Evolutionary conservation across 2,113 vertebrate genomes (phyloP).

Genomic region (Gyps fulvus): DNA sequence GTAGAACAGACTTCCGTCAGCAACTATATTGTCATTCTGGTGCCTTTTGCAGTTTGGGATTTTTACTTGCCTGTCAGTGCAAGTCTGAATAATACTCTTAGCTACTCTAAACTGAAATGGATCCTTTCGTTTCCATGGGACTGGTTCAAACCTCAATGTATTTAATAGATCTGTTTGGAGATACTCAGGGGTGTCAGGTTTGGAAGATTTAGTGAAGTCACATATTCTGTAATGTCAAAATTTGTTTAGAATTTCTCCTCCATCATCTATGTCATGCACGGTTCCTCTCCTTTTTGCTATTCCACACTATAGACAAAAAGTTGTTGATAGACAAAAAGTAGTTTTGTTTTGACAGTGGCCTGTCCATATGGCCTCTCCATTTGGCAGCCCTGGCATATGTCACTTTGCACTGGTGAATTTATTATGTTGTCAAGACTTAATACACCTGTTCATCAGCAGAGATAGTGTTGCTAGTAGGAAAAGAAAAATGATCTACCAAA

Average conservation of each 20-base stretch:
- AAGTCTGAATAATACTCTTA: background rate
- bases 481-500: background rate
- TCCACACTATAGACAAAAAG: background rate
- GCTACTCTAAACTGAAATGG: background rate
- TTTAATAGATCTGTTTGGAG: background rate
- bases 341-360: background rate
- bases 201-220: background rate
- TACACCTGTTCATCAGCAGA: background rate
- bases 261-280: fast-evolving
- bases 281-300: background rate
- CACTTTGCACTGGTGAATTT: background rate
- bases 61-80: background rate
- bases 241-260: background rate
- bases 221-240: background rate
- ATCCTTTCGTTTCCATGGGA: background rate
- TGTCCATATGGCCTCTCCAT: background rate
- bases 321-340: background rate
- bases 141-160: background rate
- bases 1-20: background rate
- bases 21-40: background rate
- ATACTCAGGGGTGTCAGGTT: background rate
- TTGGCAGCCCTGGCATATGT: background rate
- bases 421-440: background rate
- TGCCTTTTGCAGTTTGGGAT: background rate
- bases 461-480: background rate